Evolutionary conservation across 2,797 vertebrate species (phyloP).

Genomic region (Periparus ater): DNA sequence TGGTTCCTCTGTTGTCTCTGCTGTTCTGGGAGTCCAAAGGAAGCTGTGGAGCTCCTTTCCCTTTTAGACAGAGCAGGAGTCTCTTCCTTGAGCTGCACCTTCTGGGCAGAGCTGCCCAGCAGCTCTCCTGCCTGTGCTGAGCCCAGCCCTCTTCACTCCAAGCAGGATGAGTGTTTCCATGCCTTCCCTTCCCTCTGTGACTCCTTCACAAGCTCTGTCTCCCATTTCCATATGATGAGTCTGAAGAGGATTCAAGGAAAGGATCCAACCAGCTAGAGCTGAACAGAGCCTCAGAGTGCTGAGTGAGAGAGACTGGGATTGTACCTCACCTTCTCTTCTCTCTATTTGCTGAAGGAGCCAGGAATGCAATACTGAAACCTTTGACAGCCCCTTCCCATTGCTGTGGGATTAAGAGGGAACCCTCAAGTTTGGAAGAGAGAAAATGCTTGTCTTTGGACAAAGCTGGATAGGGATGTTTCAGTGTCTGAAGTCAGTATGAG

Average conservation of each 20-base stretch:
- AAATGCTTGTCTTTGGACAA: neutral
- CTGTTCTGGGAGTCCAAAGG: neutral
- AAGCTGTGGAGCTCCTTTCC: neutral
- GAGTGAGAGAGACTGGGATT: neutral
- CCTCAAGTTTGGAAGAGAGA: neutral
- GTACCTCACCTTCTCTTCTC: neutral
- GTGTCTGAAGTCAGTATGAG: neutral
- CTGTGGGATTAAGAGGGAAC: neutral
- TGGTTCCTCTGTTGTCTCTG: neutral
- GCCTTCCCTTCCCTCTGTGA: neutral
- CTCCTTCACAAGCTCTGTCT: neutral
- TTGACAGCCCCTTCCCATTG: neutral
- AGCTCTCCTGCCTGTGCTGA: neutral
- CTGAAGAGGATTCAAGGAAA: neutral
- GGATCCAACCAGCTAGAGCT: neutral
- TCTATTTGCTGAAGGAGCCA: neutral
- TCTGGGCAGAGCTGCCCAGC: neutral
- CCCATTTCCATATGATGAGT: neutral
- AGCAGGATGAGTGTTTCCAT: neutral
- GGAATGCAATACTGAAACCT: neutral
- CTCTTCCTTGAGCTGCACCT: neutral
- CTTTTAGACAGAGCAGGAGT: neutral
- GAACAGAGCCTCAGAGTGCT: neutral
- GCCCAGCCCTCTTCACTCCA: accelerated
- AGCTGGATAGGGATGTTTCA: neutral